phyloP scores from a whole-genome alignment of 2,113 vertebrate species.

The Eupsittula cactorum region DNA sequence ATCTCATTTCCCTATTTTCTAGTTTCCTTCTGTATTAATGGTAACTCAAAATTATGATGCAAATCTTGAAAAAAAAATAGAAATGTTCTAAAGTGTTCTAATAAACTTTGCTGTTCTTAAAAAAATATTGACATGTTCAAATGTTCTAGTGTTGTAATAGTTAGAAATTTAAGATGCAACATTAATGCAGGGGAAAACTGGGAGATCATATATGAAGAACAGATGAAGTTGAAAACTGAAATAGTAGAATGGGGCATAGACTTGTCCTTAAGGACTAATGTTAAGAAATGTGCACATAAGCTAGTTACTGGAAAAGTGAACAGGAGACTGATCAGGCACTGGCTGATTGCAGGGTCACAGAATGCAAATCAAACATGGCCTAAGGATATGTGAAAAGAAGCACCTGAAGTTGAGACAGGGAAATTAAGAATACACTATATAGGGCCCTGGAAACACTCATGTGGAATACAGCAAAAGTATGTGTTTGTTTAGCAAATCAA shows the following conservation, averaged over 20 bases:
- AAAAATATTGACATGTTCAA: background rate
- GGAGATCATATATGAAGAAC: background rate
- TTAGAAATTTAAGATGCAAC: background rate
- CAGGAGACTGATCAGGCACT: fast-evolving
- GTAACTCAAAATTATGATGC: background rate
- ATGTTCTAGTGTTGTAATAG: background rate
- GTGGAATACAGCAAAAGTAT: background rate
- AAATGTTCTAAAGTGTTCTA: background rate
- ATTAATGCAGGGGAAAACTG: background rate
- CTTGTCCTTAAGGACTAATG: background rate
- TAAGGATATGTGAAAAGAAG: background rate
- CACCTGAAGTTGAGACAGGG: background rate
- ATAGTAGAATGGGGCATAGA: fast-evolving
- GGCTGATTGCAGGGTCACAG: background rate
- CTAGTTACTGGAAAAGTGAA: background rate
- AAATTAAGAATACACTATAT: background rate
- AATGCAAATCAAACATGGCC: background rate
- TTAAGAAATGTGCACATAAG: background rate
- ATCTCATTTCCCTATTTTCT: background rate
- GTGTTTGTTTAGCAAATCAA: background rate
- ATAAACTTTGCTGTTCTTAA: background rate
- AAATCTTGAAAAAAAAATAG: background rate
- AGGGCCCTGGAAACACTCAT: background rate
- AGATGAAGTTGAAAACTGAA: background rate
- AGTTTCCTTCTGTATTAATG: background rate